Conservation (phyloP, 2,113 vertebrate species). For the Promerops cafer region DNA sequence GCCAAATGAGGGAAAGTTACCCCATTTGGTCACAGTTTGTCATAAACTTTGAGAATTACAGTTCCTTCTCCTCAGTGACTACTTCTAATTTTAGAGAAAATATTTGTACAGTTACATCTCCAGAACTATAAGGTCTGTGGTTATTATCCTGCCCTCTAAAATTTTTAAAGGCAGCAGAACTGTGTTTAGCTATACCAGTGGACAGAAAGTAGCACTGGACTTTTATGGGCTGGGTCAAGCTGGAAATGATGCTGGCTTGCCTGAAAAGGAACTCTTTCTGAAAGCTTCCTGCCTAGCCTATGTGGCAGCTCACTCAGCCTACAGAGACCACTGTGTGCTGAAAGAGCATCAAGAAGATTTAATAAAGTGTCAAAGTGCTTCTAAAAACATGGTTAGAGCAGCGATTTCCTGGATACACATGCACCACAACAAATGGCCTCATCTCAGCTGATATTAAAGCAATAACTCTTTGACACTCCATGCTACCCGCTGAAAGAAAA, state of each 20-base stretch:
- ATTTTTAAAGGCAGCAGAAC: not conserved
- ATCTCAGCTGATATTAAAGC: slow-evolving; percentile 74
- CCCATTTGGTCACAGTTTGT: not conserved
- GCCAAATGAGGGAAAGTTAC: slow-evolving; percentile 5
- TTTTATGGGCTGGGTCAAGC: not conserved
- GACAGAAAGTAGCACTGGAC: not conserved
- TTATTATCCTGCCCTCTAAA: not conserved
- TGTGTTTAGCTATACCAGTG: not conserved
- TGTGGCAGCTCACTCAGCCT: not conserved
- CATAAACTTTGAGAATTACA: not conserved
- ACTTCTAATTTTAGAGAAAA: slow-evolving; percentile 7
- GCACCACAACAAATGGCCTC: slow-evolving; percentile 48
- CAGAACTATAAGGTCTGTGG: not conserved
- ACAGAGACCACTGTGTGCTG: slow-evolving; percentile 14
- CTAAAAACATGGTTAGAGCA: slow-evolving; percentile 51
- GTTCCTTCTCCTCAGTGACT: not conserved
- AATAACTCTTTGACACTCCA: slow-evolving; percentile 74
- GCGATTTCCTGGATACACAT: slow-evolving; percentile 48
- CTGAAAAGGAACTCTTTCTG: not conserved
- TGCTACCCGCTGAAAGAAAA: slow-evolving; percentile 62
- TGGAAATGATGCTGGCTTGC: not conserved
- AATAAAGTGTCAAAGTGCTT: slow-evolving; percentile 57
- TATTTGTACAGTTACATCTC: not conserved
- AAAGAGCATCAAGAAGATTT: slow-evolving; percentile 51
- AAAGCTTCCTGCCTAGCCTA: not conserved